Evolutionary conservation across 1,140 invertebrate genomes (phyloP).

Genomic region (Vanessa tameamea): DNA sequence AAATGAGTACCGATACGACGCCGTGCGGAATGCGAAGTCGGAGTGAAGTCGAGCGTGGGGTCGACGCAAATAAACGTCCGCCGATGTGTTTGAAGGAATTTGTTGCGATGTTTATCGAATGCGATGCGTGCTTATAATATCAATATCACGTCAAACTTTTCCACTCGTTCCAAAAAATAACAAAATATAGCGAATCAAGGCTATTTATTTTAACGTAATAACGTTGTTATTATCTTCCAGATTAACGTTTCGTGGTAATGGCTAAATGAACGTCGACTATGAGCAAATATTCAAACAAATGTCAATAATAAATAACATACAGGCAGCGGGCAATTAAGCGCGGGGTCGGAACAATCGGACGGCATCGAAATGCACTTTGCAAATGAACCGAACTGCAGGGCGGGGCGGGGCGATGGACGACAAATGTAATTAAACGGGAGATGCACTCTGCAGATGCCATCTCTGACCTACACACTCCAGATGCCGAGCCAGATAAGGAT

Average conservation of each 20-base stretch:
- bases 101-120: conserved; percentile 75
- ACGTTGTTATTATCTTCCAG: conserved; percentile 2
- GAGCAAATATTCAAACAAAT: conserved; percentile 48
- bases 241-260: conserved; percentile 6
- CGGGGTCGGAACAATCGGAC: conserved; percentile 70
- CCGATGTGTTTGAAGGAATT: conserved; percentile 74
- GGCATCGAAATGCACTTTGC: conserved; percentile 80
- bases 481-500: conserved; percentile 41
- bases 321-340: conserved; percentile 74
- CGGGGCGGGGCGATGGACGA: conserved; percentile 42
- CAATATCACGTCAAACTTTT: conserved; percentile 33
- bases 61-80: conserved; percentile 74
- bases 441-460: conserved; percentile 64
- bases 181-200: background rate
- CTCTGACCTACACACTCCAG: conserved; percentile 40
- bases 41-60: conserved; percentile 66
- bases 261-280: conserved; percentile 27
- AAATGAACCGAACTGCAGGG: conserved; percentile 72
- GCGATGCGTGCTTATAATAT: conserved; percentile 57
- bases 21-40: conserved; percentile 65
- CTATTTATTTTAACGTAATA: background rate
- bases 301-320: conserved; percentile 69
- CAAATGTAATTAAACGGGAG: conserved; percentile 76
- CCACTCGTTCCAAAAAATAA: conserved; percentile 15
- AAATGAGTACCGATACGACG: conserved; percentile 76